phyloP scores from a whole-genome alignment of 2,113 vertebrate species.

The Vimba vimba region DNA sequence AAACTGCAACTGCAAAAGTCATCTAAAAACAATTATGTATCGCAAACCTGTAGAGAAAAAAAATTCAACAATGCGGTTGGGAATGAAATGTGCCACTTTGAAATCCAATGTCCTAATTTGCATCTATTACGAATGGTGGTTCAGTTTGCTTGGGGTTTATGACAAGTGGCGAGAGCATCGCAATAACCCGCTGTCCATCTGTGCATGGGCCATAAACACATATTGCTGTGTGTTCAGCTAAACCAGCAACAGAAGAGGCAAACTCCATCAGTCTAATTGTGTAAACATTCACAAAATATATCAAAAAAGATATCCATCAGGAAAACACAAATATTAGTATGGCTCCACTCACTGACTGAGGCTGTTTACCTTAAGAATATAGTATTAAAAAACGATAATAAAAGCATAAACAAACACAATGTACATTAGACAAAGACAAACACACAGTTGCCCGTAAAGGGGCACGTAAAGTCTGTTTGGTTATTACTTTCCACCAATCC shows the following conservation, averaged over 20 bases:
- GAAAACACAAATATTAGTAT: background rate
- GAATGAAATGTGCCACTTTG: constrained; percentile 5
- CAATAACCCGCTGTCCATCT: constrained; percentile 45
- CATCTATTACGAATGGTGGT: constrained; percentile 40
- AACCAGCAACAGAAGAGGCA: constrained; percentile 14
- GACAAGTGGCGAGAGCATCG: constrained; percentile 39
- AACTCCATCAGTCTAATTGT: background rate
- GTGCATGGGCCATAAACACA: constrained; percentile 29
- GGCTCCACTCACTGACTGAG: background rate
- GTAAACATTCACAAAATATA: background rate
- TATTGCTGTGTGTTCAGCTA: constrained; percentile 29
- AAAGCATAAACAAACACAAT: background rate
- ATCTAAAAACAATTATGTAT: constrained; percentile 24
- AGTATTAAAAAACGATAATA: background rate
- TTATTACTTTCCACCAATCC: constrained; percentile 8
- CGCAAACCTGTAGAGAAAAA: constrained; percentile 5
- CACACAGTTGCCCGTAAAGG: background rate
- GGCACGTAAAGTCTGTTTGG: constrained; percentile 14
- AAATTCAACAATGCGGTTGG: constrained; percentile 27
- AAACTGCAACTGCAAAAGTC: constrained; percentile 20
- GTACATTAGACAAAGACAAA: background rate
- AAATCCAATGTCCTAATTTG: constrained; percentile 41
- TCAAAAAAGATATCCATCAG: background rate
- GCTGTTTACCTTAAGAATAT: background rate
- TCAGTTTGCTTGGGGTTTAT: constrained; percentile 37